Evolutionary conservation across 2,113 vertebrate genomes (phyloP), one percentile per base, ranked within the genome.

Genomic region (Prietella phreatophila): DNA sequence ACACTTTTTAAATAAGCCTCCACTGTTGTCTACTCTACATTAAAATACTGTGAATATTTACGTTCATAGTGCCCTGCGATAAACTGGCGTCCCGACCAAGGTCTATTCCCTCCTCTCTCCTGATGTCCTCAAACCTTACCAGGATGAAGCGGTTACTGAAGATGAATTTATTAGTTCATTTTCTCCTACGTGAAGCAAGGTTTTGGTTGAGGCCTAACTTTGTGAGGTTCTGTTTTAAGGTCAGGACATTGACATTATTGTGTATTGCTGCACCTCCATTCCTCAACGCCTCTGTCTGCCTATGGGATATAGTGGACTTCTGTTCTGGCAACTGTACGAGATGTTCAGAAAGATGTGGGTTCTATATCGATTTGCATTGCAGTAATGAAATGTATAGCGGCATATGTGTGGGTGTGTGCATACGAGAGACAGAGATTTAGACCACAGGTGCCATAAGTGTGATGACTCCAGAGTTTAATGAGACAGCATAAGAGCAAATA

Each of bases 321-420:
- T 81, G 5, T 80, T 81, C n/a, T 56, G n/a, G 53, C 3, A 19
- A 58, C 78, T 81, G 17, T 30, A 58, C 5, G 55, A 82, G 79
- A 82, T 13, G 30, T 36, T 36, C 79, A 58, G 53, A 55, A 30
- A 55, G 76, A 65, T 83, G 36, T 67, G 63, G 17, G 63, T 69
- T 84, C 61, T 13, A 47, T 30, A 84, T 20, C n/a, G 84, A 56
- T 76, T 56, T 60, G 33, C 71, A 61, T 47, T 42, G 84, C 27
- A 75, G 71, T 78, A 76, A 76, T 61, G 36, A 85, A 61, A 61
- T 6, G 5, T 47, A 76, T 85, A 10, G 85, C 10, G 14, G 42
- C 36, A 79, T 22, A 65, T 30, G 82, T 69, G 82, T 71, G 63
- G 42, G 63, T 22, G 83, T 84, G 42, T 53, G 56, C 47, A 39